These are phyloP conservation scores for Menidia menidia DNA, from an alignment of 2,797 vertebrate genomes.

Conservation along the genomic window DNA sequence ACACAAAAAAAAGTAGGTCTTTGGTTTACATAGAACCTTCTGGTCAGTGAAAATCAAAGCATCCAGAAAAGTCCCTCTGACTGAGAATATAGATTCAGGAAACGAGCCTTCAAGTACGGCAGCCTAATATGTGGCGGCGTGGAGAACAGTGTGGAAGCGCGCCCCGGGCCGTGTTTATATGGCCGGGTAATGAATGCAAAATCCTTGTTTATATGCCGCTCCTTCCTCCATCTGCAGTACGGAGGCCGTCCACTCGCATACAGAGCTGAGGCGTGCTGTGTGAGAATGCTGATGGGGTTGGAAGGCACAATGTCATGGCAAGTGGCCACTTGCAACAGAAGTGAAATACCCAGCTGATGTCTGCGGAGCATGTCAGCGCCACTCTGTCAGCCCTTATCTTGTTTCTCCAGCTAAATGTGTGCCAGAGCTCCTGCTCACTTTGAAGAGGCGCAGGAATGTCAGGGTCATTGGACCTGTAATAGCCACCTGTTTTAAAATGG, in stretches of 20 bases:
- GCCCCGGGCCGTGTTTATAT: slow-evolving; percentile 19
- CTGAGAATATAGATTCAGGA: background rate
- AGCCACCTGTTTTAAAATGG: slow-evolving; percentile 44
- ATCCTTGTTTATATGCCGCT: slow-evolving; percentile 56
- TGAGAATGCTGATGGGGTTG: slow-evolving; percentile 33
- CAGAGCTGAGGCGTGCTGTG: slow-evolving; percentile 25
- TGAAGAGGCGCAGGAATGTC: slow-evolving; percentile 62
- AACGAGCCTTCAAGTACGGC: background rate
- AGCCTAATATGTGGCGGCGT: slow-evolving; percentile 6
- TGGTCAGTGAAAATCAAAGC: background rate
- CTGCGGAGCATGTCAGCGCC: slow-evolving; percentile 59
- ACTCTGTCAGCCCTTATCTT: slow-evolving; percentile 58
- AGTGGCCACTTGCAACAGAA: slow-evolving; percentile 28
- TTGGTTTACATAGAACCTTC: background rate
- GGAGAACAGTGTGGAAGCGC: slow-evolving; percentile 14
- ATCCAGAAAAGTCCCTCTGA: background rate
- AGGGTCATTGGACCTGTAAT: slow-evolving; percentile 44
- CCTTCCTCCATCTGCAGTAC: slow-evolving; percentile 39
- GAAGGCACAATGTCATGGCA: slow-evolving; percentile 31
- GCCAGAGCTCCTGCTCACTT: slow-evolving; percentile 22
- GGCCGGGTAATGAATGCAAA: slow-evolving; percentile 50
- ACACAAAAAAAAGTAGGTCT: background rate
- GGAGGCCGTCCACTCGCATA: slow-evolving; percentile 32
- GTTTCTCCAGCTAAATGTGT: slow-evolving; percentile 3
- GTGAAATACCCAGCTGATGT: slow-evolving; percentile 19